Base-by-base conservation (phyloP, 2,113 vertebrate species). In the Rattus rattus region DNA sequence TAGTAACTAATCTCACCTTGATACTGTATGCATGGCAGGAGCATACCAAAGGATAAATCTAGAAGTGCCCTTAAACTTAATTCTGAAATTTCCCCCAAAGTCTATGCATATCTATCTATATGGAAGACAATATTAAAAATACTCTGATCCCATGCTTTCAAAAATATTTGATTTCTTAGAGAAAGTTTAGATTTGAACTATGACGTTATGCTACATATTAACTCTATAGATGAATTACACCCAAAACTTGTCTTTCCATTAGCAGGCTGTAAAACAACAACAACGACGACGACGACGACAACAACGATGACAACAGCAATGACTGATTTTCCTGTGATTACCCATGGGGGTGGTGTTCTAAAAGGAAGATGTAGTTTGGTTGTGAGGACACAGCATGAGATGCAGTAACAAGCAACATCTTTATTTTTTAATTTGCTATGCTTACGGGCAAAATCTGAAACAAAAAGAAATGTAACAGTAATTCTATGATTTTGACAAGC, bases 381-480 rank as follows among this genome's bases (percentile, higher is more conserved):
- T 92, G 54, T 91, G 49, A 93, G 33, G 16, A 93, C 11, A 85
- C 49, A 11, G 2, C 2, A 83, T 69, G 7, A 70, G 2, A 16
- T 90, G 6, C 90, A 24, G 9, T 76, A 26, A 95, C 84, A 89
- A 90, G 73, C 70, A 90, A 90, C 9, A 47, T 72, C 19, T 70
- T 12, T 69, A 26, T 26, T 52, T 22, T 49, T n/a, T 19, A 39
- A 0, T 72, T 36, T 91, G 2, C 3, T 79, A 24, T 16, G 19
- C 7, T 94, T 81, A 56, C 6, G 95, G 52, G 22, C 61, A 79
- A 49, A 88, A 12, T 36, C 1, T 91, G 7, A 24, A 90, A 13
- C 12, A 69, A 33, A 69, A 91, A 12, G 85, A 88, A 43, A 59
- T 20, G 39, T 80, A 39, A 67, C 7, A 73, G 5, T 43, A 85